Evolutionary conservation across 2,113 vertebrate species (phyloP).

Genomic region (Phyllostomus discolor): DNA sequence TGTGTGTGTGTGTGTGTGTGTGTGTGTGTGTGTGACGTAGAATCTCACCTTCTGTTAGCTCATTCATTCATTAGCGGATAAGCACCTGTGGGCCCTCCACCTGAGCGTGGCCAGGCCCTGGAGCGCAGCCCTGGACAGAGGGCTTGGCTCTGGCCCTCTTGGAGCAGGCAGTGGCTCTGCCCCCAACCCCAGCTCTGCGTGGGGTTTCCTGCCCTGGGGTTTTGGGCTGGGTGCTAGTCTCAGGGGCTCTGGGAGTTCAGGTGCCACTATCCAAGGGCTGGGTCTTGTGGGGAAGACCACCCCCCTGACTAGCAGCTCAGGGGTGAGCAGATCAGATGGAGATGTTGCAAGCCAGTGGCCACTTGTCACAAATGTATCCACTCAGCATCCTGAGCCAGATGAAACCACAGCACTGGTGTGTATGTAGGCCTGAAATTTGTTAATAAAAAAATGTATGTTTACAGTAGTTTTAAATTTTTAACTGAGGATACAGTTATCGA

Average conservation of each 20-base stretch:
- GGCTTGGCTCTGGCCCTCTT: not conserved
- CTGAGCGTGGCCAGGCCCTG: not conserved
- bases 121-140: not conserved
- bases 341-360: not conserved
- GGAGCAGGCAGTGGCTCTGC: not conserved
- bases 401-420: not conserved
- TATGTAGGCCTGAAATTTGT: not conserved
- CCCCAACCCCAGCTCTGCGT: not conserved
- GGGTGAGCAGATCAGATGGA: not conserved
- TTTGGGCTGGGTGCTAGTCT: not conserved
- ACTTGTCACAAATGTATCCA: not conserved
- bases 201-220: not conserved
- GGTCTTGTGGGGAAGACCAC: not conserved
- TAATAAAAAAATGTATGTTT: not conserved
- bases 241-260: not conserved
- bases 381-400: not conserved
- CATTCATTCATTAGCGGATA: not conserved
- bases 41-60: not conserved
- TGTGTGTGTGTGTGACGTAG: no score
- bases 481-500: no score
- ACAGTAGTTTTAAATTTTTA: no score
- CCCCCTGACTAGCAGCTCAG: not conserved
- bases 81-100: not conserved
- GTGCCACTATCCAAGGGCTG: not conserved
- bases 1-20: fast-evolving